phyloP scores from a whole-genome alignment of 2,797 vertebrate species.

The Acipenser transmontanus region DNA sequence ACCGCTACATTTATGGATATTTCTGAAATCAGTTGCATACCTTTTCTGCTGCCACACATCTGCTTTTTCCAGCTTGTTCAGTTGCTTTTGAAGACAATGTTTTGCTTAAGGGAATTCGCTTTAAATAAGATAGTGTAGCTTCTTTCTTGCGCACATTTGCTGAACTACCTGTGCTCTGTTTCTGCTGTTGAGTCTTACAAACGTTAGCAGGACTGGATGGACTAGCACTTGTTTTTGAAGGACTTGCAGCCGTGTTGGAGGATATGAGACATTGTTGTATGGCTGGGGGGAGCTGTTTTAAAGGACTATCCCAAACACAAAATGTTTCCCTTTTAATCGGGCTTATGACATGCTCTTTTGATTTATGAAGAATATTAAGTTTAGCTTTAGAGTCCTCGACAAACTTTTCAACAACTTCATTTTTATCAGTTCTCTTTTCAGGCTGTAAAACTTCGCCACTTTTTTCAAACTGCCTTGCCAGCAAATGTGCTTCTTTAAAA shows the following conservation, averaged over 20 bases:
- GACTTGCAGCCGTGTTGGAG: not conserved
- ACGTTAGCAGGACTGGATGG: conserved; percentile 49
- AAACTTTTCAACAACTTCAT: conserved; percentile 56
- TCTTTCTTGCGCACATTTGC: conserved; percentile 14
- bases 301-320: conserved; percentile 68
- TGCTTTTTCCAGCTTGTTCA: not conserved
- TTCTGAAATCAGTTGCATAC: conserved; percentile 20
- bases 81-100: conserved; percentile 21
- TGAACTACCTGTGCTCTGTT: conserved; percentile 28
- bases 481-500: conserved; percentile 71
- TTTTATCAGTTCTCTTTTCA: not conserved
- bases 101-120: conserved; percentile 46
- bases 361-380: conserved; percentile 52
- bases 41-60: not conserved
- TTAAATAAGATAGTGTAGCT: conserved; percentile 23
- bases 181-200: conserved; percentile 30
- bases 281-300: conserved; percentile 61
- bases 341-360: conserved; percentile 38
- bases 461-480: conserved; percentile 67
- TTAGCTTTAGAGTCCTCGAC: conserved; percentile 61
- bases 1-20: conserved; percentile 27
- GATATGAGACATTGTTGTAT: conserved; percentile 47
- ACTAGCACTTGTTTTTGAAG: conserved; percentile 24
- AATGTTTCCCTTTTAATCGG: conserved; percentile 83
- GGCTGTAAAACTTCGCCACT: conserved; percentile 17